Conservation (phyloP, 1,140 invertebrate genomes). For the Drosophila tropicalis region DNA sequence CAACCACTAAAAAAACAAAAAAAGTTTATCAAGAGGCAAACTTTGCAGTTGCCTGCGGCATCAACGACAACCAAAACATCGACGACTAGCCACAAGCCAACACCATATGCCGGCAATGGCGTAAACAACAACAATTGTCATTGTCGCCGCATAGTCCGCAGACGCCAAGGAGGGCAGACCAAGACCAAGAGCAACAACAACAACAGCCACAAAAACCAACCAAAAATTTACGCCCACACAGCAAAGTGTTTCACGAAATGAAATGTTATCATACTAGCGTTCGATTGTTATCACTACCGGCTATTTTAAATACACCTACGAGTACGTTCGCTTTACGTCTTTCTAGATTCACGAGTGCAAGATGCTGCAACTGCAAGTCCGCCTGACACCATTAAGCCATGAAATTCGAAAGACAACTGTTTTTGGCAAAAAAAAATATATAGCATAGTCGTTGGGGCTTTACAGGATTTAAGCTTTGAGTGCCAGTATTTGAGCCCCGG, state of each 20-base stretch:
- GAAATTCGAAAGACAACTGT: not conserved
- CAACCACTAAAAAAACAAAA: not conserved
- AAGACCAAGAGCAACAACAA: conserved; percentile 1
- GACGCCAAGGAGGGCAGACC: conserved; percentile 4
- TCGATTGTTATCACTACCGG: conserved; percentile 10
- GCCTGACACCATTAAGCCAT: not conserved
- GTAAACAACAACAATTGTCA: conserved; percentile 32
- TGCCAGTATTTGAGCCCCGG: no score
- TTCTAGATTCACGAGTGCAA: not conserved
- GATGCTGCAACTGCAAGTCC: not conserved
- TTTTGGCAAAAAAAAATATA: not conserved
- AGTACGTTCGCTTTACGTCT: not conserved
- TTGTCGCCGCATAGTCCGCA: conserved; percentile 18
- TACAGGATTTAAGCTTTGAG: no score
- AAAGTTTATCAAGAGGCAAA: not conserved
- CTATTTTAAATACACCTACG: not conserved
- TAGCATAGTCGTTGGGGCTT: no score
- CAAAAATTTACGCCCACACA: not conserved
- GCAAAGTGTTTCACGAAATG: not conserved
- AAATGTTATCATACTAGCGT: not conserved
- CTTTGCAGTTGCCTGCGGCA: conserved; percentile 12
- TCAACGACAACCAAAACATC: not conserved
- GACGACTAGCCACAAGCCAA: not conserved
- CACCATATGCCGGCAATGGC: conserved; percentile 13
- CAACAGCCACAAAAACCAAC: not conserved